phyloP scores from a whole-genome alignment of 2,797 vertebrate genomes.

The Pangasius macronema region DNA sequence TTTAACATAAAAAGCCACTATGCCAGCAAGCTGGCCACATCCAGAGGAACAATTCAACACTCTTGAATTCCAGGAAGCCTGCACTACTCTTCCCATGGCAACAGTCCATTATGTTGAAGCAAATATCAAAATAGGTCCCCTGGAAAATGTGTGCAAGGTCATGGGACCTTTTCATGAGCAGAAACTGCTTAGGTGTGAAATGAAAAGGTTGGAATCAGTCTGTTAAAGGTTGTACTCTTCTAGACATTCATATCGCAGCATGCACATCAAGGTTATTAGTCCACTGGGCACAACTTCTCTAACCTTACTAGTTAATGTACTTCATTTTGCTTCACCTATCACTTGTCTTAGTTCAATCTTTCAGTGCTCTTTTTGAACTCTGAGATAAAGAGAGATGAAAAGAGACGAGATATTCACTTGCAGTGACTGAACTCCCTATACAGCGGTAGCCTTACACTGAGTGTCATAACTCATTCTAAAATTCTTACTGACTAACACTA shows the following conservation, averaged over 20 bases:
- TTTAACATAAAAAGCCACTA: neutral
- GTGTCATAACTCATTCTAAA: neutral
- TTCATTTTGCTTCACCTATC: neutral
- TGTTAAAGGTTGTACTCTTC: neutral
- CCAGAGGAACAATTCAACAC: neutral
- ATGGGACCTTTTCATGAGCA: neutral
- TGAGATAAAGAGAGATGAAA: neutral
- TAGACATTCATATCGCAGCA: neutral
- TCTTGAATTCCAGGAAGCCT: neutral
- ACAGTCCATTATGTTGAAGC: neutral
- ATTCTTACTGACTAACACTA: neutral
- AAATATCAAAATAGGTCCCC: neutral
- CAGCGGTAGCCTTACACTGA: neutral
- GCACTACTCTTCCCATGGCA: neutral
- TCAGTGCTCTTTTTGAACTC: neutral
- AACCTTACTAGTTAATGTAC: neutral
- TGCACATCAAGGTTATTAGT: neutral
- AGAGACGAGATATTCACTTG: neutral
- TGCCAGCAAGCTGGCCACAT: neutral
- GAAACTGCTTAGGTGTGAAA: neutral
- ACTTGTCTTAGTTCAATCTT: neutral
- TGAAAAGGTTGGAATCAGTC: neutral
- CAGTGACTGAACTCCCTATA: neutral
- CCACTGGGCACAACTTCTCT: neutral
- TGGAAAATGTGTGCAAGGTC: neutral